Conservation (phyloP, 92 coral and sea anemone genomes). For the Hydrozoanthus gracilis region DNA sequence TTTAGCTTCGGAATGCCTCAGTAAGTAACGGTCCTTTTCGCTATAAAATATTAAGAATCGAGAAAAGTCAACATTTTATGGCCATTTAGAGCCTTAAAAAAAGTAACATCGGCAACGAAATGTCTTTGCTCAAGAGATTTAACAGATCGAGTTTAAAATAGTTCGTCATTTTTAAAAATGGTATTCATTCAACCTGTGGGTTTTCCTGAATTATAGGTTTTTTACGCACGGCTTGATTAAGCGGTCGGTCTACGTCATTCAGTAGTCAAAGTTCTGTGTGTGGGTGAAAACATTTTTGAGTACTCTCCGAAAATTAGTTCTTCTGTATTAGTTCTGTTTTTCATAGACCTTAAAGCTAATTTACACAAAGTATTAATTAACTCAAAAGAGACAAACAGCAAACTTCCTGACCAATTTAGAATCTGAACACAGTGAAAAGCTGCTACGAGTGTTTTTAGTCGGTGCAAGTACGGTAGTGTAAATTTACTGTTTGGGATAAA, state of each 20-base stretch:
- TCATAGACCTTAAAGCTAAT: conserved; percentile 7
- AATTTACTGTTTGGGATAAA: not conserved
- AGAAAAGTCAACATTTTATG: no score
- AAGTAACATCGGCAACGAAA: no score
- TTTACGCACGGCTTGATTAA: not conserved
- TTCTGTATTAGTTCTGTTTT: not conserved
- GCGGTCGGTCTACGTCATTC: not conserved
- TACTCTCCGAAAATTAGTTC: not conserved
- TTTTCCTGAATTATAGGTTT: conserved; percentile 2
- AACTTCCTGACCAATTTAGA: not conserved
- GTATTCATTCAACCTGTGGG: not conserved
- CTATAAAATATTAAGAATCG: no score
- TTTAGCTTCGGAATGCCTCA: no score
- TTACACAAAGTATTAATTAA: conserved; percentile 19
- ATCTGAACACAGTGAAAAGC: not conserved
- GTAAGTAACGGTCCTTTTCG: no score
- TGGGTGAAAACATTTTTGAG: not conserved
- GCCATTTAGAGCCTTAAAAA: no score
- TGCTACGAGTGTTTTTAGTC: not conserved
- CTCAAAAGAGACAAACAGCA: conserved; percentile 1
- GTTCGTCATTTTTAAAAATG: no score
- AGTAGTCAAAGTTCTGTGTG: not conserved
- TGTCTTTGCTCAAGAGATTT: no score
- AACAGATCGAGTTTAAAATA: no score
- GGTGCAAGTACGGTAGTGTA: not conserved